phyloP scores from a whole-genome alignment of 1,140 invertebrate genomes.

The Drosophila auraria region DNA sequence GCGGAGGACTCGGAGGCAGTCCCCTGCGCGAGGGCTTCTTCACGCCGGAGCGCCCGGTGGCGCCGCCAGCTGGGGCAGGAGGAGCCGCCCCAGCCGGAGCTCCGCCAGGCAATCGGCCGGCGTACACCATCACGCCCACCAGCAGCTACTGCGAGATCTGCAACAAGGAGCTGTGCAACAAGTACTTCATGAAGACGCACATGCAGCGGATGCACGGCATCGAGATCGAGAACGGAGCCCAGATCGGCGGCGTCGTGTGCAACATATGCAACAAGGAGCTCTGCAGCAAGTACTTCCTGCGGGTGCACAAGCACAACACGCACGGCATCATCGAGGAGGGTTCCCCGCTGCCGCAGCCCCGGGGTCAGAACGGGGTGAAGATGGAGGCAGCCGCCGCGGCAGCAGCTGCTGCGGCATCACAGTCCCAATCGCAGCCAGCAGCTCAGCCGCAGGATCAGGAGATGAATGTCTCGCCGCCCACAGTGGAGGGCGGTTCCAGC shows the following conservation, averaged over 20 bases:
- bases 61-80: constrained; percentile 16
- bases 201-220: constrained; percentile 99
- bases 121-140: constrained; percentile 87
- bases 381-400: constrained; percentile 71
- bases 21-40: constrained; percentile 80
- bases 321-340: constrained; percentile 95
- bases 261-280: constrained; percentile 99
- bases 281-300: constrained; percentile 98
- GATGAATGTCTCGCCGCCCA: constrained; percentile 55
- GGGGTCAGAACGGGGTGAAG: constrained; percentile 86
- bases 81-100: constrained; percentile 1
- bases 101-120: constrained; percentile 65
- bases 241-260: constrained; percentile 96
- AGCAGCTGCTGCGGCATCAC: constrained; percentile 50
- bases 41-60: constrained; percentile 74
- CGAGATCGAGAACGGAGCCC: constrained; percentile 95
- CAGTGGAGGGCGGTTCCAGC: constrained; percentile 15
- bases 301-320: constrained; percentile 98
- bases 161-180: constrained; percentile 99
- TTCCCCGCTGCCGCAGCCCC: constrained; percentile 86
- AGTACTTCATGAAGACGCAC: constrained; percentile 99
- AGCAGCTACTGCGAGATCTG: constrained; percentile 99
- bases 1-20: constrained; percentile 54
- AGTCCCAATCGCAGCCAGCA: constrained; percentile 23
- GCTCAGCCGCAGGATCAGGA: constrained; percentile 85